Percentiles rank a stretch among this genome's conserved stretches.
These are phyloP conservation scores for Antrozous pallidus DNA, from an alignment of 2,797 vertebrate species.

Conservation along the genomic window DNA sequence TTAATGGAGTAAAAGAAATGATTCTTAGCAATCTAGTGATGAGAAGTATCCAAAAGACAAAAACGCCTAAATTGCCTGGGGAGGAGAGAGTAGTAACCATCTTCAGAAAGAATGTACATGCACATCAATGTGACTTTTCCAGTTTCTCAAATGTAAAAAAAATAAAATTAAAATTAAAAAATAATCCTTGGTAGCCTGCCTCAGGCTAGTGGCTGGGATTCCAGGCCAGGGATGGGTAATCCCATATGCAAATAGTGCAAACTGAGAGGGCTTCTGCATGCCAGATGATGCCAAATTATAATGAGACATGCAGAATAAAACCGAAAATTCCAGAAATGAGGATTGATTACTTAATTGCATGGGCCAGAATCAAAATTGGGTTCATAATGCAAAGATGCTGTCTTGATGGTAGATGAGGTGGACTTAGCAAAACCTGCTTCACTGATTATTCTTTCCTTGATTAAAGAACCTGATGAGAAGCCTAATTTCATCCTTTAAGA, in stretches of 20 bases:
- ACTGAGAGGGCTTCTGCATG: neutral
- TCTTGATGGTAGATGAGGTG: neutral
- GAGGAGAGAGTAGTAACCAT: constrained; percentile 2
- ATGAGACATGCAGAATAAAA: neutral
- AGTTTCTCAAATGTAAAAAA: neutral
- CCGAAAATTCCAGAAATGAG: neutral
- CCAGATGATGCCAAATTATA: neutral
- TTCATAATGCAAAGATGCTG: neutral
- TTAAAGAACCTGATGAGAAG: neutral
- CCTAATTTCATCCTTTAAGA: neutral
- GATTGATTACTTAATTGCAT: constrained; percentile 44
- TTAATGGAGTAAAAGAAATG: constrained; percentile 31
- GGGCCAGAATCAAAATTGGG: constrained; percentile 32
- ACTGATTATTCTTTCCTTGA: neutral
- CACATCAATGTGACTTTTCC: neutral
- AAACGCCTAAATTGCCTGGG: neutral
- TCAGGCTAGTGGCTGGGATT: neutral
- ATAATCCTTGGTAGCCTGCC: neutral
- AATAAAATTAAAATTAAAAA: neutral
- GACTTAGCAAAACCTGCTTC: constrained; percentile 15
- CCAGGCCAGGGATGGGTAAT: neutral
- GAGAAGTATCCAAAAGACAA: constrained; percentile 42
- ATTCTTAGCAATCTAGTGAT: constrained; percentile 16
- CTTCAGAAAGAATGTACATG: neutral
- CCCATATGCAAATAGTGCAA: neutral